These are phyloP conservation scores for Patella depressa DNA, from an alignment of 2,888 invertebrate genomes.

Conservation along the genomic window DNA sequence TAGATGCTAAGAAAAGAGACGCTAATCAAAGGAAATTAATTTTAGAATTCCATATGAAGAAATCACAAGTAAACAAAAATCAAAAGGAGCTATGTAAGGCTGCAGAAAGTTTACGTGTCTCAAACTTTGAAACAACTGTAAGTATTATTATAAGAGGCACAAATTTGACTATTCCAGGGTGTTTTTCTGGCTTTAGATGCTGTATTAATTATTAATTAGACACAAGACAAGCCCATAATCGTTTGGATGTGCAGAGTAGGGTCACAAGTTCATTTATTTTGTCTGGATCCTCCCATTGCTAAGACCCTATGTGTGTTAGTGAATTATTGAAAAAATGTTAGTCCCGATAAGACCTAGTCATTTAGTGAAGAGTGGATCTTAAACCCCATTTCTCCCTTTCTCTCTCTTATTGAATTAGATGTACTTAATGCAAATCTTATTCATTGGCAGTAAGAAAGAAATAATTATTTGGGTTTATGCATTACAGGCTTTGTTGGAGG, in stretches of 20 bases:
- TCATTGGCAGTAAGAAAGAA: background rate
- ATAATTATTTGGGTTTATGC: background rate
- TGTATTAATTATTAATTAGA: too few species aligned
- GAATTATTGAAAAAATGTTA: too few species aligned
- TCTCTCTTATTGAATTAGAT: background rate
- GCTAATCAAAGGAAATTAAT: constrained; percentile 45
- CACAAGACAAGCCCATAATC: too few species aligned
- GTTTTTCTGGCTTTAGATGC: too few species aligned
- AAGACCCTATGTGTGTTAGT: too few species aligned
- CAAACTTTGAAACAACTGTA: constrained; percentile 31
- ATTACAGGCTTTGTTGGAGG: background rate
- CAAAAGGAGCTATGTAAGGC: constrained; percentile 41
- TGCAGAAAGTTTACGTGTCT: constrained; percentile 38
- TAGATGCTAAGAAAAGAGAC: constrained; percentile 34
- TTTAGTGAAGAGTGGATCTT: constrained; percentile 44
- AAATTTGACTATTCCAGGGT: too few species aligned
- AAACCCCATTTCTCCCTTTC: constrained; percentile 6
- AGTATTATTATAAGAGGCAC: constrained; percentile 14
- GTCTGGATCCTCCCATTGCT: too few species aligned
- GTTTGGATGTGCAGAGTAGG: too few species aligned
- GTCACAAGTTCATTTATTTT: too few species aligned
- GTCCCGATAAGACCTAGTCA: too few species aligned
- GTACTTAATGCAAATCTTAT: background rate
- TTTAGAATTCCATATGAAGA: constrained; percentile 45
- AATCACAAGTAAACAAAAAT: constrained; percentile 40